Evolutionary conservation across 1,140 invertebrate species (phyloP), one percentile per base, ranked within the genome.

Genomic region (Lucilia cuprina): DNA sequence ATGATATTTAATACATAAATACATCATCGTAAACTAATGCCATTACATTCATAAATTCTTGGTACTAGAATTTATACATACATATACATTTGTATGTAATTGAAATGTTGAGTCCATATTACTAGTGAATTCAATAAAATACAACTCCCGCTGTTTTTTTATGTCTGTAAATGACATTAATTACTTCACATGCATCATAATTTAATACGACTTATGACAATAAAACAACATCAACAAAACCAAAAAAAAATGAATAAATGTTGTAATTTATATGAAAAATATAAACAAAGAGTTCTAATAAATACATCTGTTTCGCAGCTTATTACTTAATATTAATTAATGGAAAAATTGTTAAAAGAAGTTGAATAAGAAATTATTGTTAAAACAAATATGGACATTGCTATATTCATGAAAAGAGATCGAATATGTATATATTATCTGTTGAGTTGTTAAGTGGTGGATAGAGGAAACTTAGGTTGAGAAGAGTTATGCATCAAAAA

Each of bases 141-240:
- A 60, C 14, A n/a, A 60, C 55, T 60, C 55, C 55, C 55, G 55
- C 55, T 60, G 55, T 60, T 60, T 60, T 60, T 60, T 60, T 17
- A 60, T 60, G 55, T n/a, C 55, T 60, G 55, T n/a, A 60, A 60
- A 60, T 60, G 55, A 60, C 55, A 60, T 60, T 60, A 60, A 60
- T 60, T 60, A 60, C 55, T 60, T 17, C 55, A 60, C 55, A 60
- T 60, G 55, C 55, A 60, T 60, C 55, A 60, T 60, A 60, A 60
- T 60, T 60, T 60, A 60, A 60, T 60, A 60, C 55, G 55, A 60
- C 55, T 60, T 60, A 17, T 60, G 55, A n/a, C n/a, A 60, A 60
- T 60, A 60, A 60, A 60, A 60, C 55, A 60, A 60, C 55, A 60
- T 60, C 55, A 60, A 60, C 13, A 60, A n/a, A 60, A 60, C 55